Conservation (phyloP, 1,140 invertebrate species). For the Conus betulinus region DNA sequence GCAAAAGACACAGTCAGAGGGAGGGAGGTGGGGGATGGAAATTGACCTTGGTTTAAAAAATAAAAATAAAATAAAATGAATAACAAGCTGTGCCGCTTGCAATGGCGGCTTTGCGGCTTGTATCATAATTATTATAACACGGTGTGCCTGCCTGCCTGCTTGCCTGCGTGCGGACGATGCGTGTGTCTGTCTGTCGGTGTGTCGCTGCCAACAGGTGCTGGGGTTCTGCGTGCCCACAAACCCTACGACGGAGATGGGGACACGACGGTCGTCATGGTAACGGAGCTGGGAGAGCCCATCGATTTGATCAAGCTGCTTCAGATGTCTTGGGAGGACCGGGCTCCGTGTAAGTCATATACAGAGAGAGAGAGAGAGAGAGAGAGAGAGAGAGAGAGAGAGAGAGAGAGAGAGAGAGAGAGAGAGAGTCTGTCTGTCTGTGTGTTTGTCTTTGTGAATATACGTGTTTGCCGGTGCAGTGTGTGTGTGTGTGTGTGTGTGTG, state of each 20-base stretch:
- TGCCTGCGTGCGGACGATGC: too few relatives aligned
- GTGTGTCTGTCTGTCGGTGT: not conserved
- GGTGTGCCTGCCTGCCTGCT: not conserved
- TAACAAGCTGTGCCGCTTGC: not conserved
- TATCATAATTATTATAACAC: not conserved
- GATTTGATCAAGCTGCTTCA: conserved; percentile 76
- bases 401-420: too few relatives aligned
- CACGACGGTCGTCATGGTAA: conserved; percentile 73
- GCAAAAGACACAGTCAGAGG: too few relatives aligned
- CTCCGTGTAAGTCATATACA: conserved; percentile 67
- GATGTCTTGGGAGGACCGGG: conserved; percentile 76
- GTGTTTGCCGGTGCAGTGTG: too few relatives aligned
- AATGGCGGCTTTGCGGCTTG: not conserved
- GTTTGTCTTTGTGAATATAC: not conserved
- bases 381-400: too few relatives aligned
- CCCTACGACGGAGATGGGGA: conserved; percentile 50
- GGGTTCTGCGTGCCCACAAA: conserved; percentile 69
- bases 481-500: too few relatives aligned
- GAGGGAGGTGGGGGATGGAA: too few relatives aligned
- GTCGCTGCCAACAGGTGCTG: conserved; percentile 61
- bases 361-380: too few relatives aligned
- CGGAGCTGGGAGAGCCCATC: conserved; percentile 77
- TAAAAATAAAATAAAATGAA: too few relatives aligned
- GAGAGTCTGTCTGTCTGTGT: not conserved
- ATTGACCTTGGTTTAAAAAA: too few relatives aligned